These are phyloP conservation scores for Pammene fasciana DNA, from an alignment of 2,888 invertebrate genomes.

Conservation along the genomic window DNA sequence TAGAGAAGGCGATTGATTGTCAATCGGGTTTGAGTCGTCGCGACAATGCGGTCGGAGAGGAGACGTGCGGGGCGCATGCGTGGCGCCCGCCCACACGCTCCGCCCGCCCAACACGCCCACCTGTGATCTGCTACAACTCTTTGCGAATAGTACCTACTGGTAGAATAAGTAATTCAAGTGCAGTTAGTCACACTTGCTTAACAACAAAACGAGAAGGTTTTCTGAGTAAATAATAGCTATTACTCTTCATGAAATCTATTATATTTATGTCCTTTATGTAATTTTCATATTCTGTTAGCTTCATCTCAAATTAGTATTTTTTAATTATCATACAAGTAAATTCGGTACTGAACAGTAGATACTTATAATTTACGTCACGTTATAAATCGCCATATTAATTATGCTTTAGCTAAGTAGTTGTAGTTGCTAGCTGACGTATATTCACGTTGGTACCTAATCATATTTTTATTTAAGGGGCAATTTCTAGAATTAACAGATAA, in stretches of 20 bases:
- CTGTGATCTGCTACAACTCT: conserved; percentile 69
- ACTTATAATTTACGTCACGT: too few species aligned
- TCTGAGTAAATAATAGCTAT: not conserved
- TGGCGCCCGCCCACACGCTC: conserved; percentile 70
- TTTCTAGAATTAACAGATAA: not conserved
- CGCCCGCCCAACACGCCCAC: conserved; percentile 78
- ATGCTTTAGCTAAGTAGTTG: too few species aligned
- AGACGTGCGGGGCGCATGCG: conserved; percentile 71
- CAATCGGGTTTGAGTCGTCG: conserved; percentile 54
- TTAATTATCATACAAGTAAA: too few species aligned
- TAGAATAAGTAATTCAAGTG: conserved; percentile 38
- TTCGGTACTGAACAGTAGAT: too few species aligned
- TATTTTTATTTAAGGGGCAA: not conserved
- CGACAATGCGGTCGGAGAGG: conserved; percentile 52
- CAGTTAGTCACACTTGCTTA: too few species aligned
- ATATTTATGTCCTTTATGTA: too few species aligned
- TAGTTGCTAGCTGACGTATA: too few species aligned
- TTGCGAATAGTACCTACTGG: conserved; percentile 62
- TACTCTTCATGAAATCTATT: not conserved
- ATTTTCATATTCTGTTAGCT: not conserved
- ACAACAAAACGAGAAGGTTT: too few species aligned
- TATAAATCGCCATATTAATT: too few species aligned
- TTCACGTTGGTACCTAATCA: too few species aligned
- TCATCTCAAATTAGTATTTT: too few species aligned
- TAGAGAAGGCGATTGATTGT: conserved; percentile 65